Evolutionary conservation across 2,113 vertebrate species (phyloP), one percentile per base, ranked within the genome.

Genomic region (Lontra canadensis): DNA sequence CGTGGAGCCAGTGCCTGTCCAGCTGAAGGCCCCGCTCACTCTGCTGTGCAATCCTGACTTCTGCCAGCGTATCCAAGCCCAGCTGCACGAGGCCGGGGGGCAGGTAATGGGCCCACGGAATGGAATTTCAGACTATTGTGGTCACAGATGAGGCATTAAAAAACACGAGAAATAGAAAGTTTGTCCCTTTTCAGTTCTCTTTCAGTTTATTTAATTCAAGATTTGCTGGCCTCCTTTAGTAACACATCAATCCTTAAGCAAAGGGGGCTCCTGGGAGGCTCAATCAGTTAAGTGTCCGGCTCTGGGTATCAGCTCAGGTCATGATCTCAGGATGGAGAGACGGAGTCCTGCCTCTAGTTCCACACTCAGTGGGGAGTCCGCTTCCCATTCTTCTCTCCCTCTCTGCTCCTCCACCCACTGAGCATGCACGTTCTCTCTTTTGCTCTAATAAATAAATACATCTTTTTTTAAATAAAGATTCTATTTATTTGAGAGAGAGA

Each of bases 51-150:
- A 98, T 84, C 98, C 91, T 0, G 94, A 88, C 86, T 98, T 99
- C 95, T 97, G 97, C 90, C 98, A 98, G 73, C 98, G 95, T 61
- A 93, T 99, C 86, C 99, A 98, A 97, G 91, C 92, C 42, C 98
- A 98, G 71, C 98, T 99, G 49, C 95, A 93, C 9, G 98, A 97
- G 65, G 98, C 99, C 94, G 98, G 99, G 97, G 98, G 98, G 83
- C 99, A 99, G 99, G 99, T 99, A 97, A 98, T 36, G 4, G 65
- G 52, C 42, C 74, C 52, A 76, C 39, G 20, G 25, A 42, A 25
- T 59, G 36, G 42, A 34, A n/a, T 31, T 73, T 42, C 26, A 47
- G 84, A 88, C 44, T n/a, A 0, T 88, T 76, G 94, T 78, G 4
- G 4, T 55, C 86, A 93, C 71, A 91, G 82, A 85, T 57, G 49